These are phyloP conservation scores for Drosophila pseudotalamancana DNA, from an alignment of 2,888 invertebrate genomes.

Conservation along the genomic window DNA sequence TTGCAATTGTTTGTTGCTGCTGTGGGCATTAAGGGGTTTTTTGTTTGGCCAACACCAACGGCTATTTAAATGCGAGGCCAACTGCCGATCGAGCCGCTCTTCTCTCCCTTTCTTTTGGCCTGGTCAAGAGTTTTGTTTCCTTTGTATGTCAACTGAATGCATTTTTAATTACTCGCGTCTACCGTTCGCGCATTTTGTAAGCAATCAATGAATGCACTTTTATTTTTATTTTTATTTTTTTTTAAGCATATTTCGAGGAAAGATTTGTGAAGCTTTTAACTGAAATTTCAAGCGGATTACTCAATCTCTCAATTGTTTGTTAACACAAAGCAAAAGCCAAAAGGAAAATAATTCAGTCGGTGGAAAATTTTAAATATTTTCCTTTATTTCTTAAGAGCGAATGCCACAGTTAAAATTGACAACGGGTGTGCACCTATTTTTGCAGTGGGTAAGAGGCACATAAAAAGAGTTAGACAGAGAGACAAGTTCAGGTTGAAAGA, in stretches of 20 bases:
- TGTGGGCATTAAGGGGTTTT: slow-evolving; percentile 76
- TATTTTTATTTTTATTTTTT: no score
- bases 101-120: no score
- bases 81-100: slow-evolving; percentile 16
- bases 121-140: slow-evolving; percentile 29
- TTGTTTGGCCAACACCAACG: slow-evolving; percentile 60
- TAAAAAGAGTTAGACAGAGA: no score
- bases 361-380: no score
- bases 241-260: slow-evolving; percentile 5
- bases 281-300: slow-evolving; percentile 43
- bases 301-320: slow-evolving; percentile 46
- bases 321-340: background rate
- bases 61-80: slow-evolving; percentile 30
- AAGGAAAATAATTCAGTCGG: no score
- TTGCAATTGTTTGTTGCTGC: slow-evolving; percentile 63
- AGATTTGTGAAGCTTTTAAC: no score
- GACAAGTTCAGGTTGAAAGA: no score
- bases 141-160: slow-evolving; percentile 66
- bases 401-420: no score
- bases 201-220: slow-evolving; percentile 66
- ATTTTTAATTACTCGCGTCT: slow-evolving; percentile 61
- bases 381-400: no score
- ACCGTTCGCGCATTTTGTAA: slow-evolving; percentile 9
- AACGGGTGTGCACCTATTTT: no score
- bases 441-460: no score